Evolutionary conservation across 2,113 vertebrate species (phyloP), one percentile per base, ranked within the genome.

Genomic region (Seriola aureovittata): DNA sequence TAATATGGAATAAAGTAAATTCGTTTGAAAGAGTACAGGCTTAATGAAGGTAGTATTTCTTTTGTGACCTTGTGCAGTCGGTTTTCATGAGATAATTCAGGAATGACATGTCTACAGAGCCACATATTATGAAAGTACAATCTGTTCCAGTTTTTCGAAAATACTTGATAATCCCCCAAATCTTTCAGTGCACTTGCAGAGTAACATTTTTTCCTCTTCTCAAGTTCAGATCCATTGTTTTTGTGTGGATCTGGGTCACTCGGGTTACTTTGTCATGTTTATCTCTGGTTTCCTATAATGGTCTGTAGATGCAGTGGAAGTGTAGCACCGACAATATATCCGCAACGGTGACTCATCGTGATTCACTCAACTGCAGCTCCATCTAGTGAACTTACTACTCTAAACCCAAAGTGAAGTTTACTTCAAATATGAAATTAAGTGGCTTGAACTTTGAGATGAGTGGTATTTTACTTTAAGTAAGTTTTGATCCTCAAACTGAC

Each of bases 401-500:
- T 23, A 38, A 50, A 64, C 14, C 14, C 23, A 57, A 63, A 23
- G 2, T 36, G 9, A 70, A 69, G 11, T 40, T 2, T 0, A 55
- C 46, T 70, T 38, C 0, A 38, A 48, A 40, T 10, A 25, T n/a
- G 11, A 67, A 57, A 67, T n/a, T 23, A 6, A 59, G 38, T 55
- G 32, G 48, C 68, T 76, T 42, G 6, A 72, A 50, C 73, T 21
- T 71, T 74, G 10, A 66, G 59, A 11, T 48, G 4, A 71, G 71
- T 85, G 58, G 5, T 86, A 86, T 84, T 92, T 88, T 36, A 57
- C 75, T 85, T 87, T 80, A 42, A 50, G 42, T 4, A 34, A 69
- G 25, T 52, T 67, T 54, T 19, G 29, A 42, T 62, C 48, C 77
- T 54, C 21, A 67, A 34, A 60, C n/a, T 23, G 36, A 63, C 48